Conservation (phyloP, 2,888 invertebrate species). For the Ctenicera cuprea region DNA sequence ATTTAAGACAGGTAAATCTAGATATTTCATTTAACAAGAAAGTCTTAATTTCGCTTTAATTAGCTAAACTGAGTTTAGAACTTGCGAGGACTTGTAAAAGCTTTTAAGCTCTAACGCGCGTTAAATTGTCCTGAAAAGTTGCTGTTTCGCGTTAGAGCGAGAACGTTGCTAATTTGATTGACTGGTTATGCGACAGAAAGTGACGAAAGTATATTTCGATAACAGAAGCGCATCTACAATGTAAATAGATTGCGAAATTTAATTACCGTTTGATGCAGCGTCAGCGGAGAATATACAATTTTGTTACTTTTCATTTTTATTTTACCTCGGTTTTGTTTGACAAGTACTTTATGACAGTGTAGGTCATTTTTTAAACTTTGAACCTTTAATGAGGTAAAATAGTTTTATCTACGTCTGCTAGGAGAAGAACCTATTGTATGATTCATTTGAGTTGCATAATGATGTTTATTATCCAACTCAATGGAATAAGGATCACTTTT, state of each 20-base stretch:
- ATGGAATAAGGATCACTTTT: no score
- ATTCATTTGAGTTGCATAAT: no score
- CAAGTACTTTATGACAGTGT: no score
- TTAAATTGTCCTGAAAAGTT: constrained; percentile 10
- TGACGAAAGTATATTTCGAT: constrained; percentile 9
- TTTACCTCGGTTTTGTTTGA: no score
- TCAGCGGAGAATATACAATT: neutral
- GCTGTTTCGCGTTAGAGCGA: neutral
- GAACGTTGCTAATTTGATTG: constrained; percentile 8
- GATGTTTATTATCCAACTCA: no score
- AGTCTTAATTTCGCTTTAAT: constrained; percentile 17
- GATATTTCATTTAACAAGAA: constrained; percentile 16
- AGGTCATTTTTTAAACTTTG: no score
- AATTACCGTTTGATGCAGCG: neutral
- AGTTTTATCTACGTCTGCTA: no score
- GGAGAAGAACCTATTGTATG: no score
- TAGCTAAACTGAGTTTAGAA: constrained; percentile 17
- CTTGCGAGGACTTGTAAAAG: constrained; percentile 11
- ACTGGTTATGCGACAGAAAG: constrained; percentile 1
- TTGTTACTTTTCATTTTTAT: neutral
- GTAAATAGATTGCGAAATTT: constrained; percentile 11
- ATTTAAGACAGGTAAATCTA: neutral
- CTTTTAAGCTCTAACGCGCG: constrained; percentile 20
- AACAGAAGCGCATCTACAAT: constrained; percentile 19
- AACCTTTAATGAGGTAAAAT: no score